Conservation (phyloP, 2,888 invertebrate genomes). For the Hedychridium roseum region DNA sequence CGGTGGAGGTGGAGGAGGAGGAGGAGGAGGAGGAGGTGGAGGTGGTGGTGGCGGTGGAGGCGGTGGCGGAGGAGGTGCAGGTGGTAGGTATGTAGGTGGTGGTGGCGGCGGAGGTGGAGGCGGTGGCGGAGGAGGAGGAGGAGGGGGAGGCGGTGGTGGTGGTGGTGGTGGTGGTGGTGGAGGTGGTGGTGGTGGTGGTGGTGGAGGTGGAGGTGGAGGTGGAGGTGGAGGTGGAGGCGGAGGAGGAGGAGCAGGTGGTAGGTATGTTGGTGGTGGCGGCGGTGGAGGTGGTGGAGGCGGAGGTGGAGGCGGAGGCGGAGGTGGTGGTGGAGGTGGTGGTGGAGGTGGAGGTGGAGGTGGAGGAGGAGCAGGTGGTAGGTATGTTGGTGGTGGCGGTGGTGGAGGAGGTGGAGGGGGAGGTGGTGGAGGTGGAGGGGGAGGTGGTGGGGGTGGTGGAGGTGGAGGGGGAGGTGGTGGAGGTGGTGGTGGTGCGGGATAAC, state of each 20-base stretch:
- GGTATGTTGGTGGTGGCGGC: conserved; percentile 2
- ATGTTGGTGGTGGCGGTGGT: neutral
- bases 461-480: conserved; percentile 12
- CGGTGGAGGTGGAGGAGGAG: conserved; percentile 14
- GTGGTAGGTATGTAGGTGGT: neutral
- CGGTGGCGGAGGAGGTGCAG: conserved; percentile 18
- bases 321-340: conserved; percentile 8
- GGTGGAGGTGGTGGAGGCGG: conserved; percentile 15
- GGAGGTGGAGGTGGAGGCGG: conserved; percentile 12
- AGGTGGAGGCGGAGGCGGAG: conserved; percentile 11
- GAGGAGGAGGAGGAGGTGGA: conserved; percentile 14
- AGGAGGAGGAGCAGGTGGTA: conserved; percentile 4
- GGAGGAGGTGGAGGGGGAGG: conserved; percentile 8
- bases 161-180: conserved; percentile 15
- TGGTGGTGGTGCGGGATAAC: conserved; percentile 11
- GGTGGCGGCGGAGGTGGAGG: conserved; percentile 18
- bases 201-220: conserved; percentile 18
- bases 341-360: conserved; percentile 5
- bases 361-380: neutral
- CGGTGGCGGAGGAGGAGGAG: conserved; percentile 17
- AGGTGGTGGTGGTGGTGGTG: conserved; percentile 20
- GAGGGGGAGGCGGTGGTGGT: conserved; percentile 15
- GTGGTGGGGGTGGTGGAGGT: conserved; percentile 15
- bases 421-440: conserved; percentile 15
- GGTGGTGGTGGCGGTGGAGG: conserved; percentile 14